Evolutionary conservation across 2,888 invertebrate species (phyloP), one percentile per base, ranked within the genome.

Genomic region (Cenopis cana): DNA sequence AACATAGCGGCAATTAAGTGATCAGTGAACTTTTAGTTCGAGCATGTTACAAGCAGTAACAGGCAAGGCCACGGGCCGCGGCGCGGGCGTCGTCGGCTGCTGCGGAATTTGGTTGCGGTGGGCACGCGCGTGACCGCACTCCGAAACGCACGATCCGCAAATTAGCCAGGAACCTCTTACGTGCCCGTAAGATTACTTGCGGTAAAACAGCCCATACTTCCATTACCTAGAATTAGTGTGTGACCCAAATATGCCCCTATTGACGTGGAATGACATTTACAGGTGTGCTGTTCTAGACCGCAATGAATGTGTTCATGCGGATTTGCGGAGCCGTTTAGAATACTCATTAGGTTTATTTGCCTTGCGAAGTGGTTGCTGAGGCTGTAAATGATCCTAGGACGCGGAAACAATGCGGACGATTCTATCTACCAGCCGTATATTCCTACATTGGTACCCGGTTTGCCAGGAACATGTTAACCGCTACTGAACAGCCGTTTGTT

Each of bases 161-260:
- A 91, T 93, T 90, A 92, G 87, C 81, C 81, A 84, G 82, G 78
- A 85, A 83, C 85, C 84, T 86, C 84, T 84, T 85, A 85, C 81
- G 84, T 79, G 79, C 81, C 81, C 79, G 82, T 81, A 80, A 84
- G 85, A 91, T 90, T 87, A 84, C 89, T 89, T 91, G 90, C 85
- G 90, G 92, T 91, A 83, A 85, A 86, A 85, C 82, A 83, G 83
- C 82, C 81, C 74, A 77, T 83, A 85, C 80, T 82, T 87, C 85
- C 84, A 89, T 91, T 89, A 90, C 87, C 75, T 76, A 85, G 84
- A 87, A 87, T 81, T 86, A 83, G 86, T 85, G 87, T 90, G 87
- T 90, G 90, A 90, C 92, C 91, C 81, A 88, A 89, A 91, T 92
- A 86, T 79, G 78, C 75, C 79, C 83, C 85, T 85, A 88, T 90